Evolutionary conservation across 2,113 vertebrate species (phyloP).

Genomic region (Psophia crepitans): DNA sequence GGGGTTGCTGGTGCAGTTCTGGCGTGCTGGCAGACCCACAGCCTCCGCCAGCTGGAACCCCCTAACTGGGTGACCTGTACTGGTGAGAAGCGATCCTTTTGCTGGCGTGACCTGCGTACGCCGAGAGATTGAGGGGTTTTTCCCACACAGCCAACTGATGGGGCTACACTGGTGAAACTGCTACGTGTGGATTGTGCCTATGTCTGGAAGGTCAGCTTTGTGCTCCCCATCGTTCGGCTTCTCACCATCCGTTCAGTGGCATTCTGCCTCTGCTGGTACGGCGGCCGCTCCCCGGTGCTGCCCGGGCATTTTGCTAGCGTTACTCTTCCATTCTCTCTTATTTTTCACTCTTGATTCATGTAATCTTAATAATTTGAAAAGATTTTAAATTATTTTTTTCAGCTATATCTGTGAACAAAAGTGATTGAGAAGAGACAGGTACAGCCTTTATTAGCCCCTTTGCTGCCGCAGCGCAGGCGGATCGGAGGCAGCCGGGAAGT

Average conservation of each 20-base stretch:
- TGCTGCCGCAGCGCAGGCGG: not conserved
- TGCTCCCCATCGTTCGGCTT: not conserved
- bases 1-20: not conserved
- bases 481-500: not conserved
- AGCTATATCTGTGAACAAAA: not conserved
- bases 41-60: not conserved
- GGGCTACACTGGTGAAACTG: not conserved
- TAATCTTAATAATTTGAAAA: not conserved
- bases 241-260: too few relatives aligned
- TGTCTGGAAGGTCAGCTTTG: not conserved
- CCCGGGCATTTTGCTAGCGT: not conserved
- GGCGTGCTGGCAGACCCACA: too few relatives aligned
- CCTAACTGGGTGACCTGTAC: not conserved
- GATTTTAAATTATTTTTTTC: not conserved
- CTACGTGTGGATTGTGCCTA: rapidly evolving
- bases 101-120: not conserved
- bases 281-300: not conserved
- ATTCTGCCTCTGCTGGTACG: not conserved
- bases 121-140: rapidly evolving
- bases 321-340: not conserved
- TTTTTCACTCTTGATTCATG: not conserved
- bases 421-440: not conserved
- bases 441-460: not conserved
- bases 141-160: too few relatives aligned
- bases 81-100: not conserved